Evolutionary conservation across 2,888 invertebrate genomes (phyloP).

Genomic region (Zootermopsis nevadensis): DNA sequence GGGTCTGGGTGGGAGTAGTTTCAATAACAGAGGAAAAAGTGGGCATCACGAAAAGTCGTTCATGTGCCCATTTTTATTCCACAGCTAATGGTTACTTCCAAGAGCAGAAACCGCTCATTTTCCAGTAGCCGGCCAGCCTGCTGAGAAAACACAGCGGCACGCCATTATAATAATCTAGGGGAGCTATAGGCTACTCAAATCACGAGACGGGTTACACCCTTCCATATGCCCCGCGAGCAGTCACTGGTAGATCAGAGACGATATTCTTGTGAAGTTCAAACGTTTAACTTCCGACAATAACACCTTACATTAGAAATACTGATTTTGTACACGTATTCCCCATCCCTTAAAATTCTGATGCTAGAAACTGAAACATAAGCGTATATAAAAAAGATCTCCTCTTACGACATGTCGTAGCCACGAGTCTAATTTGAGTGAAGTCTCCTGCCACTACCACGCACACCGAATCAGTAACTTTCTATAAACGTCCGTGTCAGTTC

Average conservation of each 20-base stretch:
- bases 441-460: slow-evolving; percentile 38
- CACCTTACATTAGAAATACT: slow-evolving; percentile 14
- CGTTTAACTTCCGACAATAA: slow-evolving; percentile 13
- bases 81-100: slow-evolving; percentile 51
- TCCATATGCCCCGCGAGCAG: background rate
- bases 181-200: slow-evolving; percentile 28
- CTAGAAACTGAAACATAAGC: too few species aligned
- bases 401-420: background rate
- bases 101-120: slow-evolving; percentile 50
- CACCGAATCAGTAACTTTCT: background rate
- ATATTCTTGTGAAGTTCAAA: slow-evolving; percentile 4
- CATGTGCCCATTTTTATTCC: slow-evolving; percentile 52
- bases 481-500: background rate
- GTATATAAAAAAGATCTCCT: background rate
- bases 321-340: background rate
- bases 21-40: slow-evolving; percentile 26
- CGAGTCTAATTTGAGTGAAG: slow-evolving; percentile 38
- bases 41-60: slow-evolving; percentile 46
- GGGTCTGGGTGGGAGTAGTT: background rate
- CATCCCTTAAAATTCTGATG: background rate
- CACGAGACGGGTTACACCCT: slow-evolving; percentile 33
- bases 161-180: slow-evolving; percentile 42
- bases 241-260: background rate
- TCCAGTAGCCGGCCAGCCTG: slow-evolving; percentile 50
- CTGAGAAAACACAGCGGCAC: slow-evolving; percentile 33